phyloP scores from a whole-genome alignment of 2,797 vertebrate species.

The Monodelphis domestica region DNA sequence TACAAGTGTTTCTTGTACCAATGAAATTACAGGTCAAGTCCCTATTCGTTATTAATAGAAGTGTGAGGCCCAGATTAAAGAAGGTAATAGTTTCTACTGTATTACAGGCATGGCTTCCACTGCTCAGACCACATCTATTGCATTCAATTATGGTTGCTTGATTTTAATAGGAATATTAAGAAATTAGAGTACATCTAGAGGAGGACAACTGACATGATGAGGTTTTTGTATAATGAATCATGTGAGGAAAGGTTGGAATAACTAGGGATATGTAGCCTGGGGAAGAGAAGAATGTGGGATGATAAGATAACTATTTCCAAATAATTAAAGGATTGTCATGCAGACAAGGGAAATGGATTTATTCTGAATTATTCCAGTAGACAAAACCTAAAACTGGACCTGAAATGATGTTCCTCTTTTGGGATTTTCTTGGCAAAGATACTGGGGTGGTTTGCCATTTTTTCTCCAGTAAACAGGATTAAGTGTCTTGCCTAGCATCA shows the following conservation, averaged over 20 bases:
- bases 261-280: neutral
- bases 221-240: neutral
- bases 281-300: neutral
- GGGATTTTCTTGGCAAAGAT: too few species aligned
- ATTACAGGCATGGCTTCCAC: neutral
- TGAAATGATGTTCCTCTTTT: too few species aligned
- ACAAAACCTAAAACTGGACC: neutral
- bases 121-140: neutral
- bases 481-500: too few species aligned
- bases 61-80: neutral
- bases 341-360: neutral
- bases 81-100: neutral
- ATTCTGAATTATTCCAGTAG: neutral
- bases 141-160: neutral
- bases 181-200: neutral
- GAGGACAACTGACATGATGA: neutral
- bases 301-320: neutral
- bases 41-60: neutral
- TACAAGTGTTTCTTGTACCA: neutral
- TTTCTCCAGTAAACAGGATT: too few species aligned
- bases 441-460: too few species aligned
- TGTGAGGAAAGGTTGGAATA: neutral
- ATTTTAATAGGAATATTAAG: neutral
- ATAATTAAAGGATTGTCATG: neutral
- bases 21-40: neutral